A percentile compares a stretch with the other conserved stretches of the same genome.
Conservation (phyloP, 2,797 vertebrate species). For the Triplophysa bombifrons region DNA sequence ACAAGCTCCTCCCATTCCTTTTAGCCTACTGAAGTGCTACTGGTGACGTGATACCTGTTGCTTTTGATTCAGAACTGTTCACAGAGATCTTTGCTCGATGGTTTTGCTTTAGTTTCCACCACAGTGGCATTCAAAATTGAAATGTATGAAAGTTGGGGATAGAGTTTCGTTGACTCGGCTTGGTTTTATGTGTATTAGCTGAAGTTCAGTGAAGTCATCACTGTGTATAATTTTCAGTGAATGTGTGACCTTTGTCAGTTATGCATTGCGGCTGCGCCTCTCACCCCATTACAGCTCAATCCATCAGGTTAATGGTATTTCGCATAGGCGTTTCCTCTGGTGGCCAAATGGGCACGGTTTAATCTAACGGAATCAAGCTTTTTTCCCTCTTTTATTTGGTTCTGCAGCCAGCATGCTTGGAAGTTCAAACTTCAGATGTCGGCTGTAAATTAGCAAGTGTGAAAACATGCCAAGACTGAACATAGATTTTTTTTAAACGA, state of each 20-base stretch:
- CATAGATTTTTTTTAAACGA: not conserved
- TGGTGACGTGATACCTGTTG: slow-evolving; percentile 1
- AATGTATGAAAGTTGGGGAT: slow-evolving; percentile 42
- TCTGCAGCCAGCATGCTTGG: not conserved
- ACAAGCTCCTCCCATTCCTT: slow-evolving; percentile 8
- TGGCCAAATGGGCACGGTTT: slow-evolving; percentile 50
- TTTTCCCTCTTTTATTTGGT: not conserved
- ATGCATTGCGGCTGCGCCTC: slow-evolving; percentile 47
- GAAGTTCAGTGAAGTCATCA: slow-evolving; percentile 50
- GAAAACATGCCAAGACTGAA: not conserved
- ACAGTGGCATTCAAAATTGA: slow-evolving; percentile 20
- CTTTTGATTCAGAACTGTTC: not conserved
- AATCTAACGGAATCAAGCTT: slow-evolving; percentile 19
- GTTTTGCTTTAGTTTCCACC: slow-evolving; percentile 2
- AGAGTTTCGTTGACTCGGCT: slow-evolving; percentile 22
- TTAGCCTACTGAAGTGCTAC: not conserved
- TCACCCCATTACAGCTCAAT: slow-evolving; percentile 52
- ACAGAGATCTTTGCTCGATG: not conserved
- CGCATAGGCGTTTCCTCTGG: slow-evolving; percentile 53
- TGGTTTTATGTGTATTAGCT: slow-evolving; percentile 52
- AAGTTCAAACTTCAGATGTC: not conserved
- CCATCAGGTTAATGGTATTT: slow-evolving; percentile 60
- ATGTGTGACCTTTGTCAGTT: slow-evolving; percentile 54
- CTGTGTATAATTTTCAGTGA: slow-evolving; percentile 48
- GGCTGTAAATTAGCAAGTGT: not conserved